Base-by-base conservation (phyloP, 2,113 vertebrate species). In the Gallinago undulata region DNA sequence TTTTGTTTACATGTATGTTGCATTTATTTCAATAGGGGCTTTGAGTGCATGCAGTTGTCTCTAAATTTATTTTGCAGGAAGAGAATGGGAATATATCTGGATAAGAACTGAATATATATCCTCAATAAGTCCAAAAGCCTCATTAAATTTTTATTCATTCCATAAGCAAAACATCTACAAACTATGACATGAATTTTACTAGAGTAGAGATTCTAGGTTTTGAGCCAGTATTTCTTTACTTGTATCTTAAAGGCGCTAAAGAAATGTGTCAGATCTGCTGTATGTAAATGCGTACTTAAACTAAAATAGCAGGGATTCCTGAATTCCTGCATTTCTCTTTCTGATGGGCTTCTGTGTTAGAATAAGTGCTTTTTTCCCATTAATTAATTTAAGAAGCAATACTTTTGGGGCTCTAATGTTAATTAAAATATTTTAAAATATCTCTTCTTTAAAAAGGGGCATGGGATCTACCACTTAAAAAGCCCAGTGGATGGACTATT, bases 61-160 rank as follows among this genome's bases (percentile, higher is more conserved):
- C 81, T 88, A 59, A 67, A 89, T 82, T 68, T 91, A 90, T 92
- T 93, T 87, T 83, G 30, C 55, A 91, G 43, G 60, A 94, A 80
- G 59, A 63, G 30, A 93, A 78, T 43, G 82, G 43, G 83, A 81
- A 87, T 53, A 13, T 75, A 64, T 30, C 62, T 73, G 35, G 21
- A 24, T 92, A 79, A 90, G 73, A 93, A 86, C 13, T 53, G 80
- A 93, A 69, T 93, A 57, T 68, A 66, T 79, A 75, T 50, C 57
- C 62, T 72, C 81, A 93, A 94, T 53, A 96, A 95, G 48, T 31
- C 80, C 78, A 45, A 84, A 94, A 94, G 23, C 18, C 17, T 74
- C 89, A 95, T 73, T 94, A 76, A 82, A 33, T 76, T 95, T 91
- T 96, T 82, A 93, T 83, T 90, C 63, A 80, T 95, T 91, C 67